Evolutionary conservation across 1,140 invertebrate species (phyloP).

Genomic region (Ceratoteleas bidentatus): DNA sequence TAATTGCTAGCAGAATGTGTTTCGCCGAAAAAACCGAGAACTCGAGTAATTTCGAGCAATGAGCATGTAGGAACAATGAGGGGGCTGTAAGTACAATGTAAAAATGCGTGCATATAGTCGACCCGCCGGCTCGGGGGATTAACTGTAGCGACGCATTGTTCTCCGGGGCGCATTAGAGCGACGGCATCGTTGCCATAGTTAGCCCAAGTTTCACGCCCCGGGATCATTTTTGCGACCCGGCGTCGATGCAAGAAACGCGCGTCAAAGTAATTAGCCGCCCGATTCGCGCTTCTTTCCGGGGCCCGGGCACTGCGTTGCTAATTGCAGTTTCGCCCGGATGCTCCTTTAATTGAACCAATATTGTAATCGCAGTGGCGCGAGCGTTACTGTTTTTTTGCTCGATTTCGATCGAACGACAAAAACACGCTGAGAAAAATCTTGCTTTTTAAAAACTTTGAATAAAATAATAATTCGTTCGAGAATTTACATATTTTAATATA

Average conservation of each 20-base stretch:
- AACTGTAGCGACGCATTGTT: conserved; percentile 49
- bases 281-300: conserved; percentile 18
- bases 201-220: conserved; percentile 45
- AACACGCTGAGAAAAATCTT: no score
- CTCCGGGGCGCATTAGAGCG: conserved; percentile 45
- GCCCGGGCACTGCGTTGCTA: conserved; percentile 4
- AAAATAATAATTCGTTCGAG: no score
- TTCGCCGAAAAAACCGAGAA: no score
- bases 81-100: no score
- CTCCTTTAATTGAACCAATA: conserved; percentile 12
- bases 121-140: conserved; percentile 32
- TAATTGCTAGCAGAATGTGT: no score
- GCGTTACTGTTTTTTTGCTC: no score
- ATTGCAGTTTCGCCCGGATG: conserved; percentile 8
- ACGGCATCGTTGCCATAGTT: conserved; percentile 37
- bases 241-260: conserved; percentile 56
- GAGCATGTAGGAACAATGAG: no score
- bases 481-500: no score
- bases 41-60: no score
- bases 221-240: conserved; percentile 50
- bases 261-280: conserved; percentile 50
- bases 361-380: not conserved
- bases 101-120: conserved; percentile 15
- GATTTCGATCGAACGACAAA: not conserved
- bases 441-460: no score